Conservation (phyloP, 2,888 invertebrate genomes). For the Willowsia nigromaculata region DNA sequence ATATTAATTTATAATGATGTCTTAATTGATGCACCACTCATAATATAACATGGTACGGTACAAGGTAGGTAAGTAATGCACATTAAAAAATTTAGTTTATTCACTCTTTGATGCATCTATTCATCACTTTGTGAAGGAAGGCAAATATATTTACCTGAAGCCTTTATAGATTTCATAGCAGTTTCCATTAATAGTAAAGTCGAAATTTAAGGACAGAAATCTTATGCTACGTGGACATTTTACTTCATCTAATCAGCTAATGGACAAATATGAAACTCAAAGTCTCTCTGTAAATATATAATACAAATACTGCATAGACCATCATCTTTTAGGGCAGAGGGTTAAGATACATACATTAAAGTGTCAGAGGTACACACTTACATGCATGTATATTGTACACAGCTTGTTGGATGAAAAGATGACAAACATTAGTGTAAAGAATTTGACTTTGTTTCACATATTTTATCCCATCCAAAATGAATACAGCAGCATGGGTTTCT, state of each 20-base stretch:
- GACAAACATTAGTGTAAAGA: not conserved
- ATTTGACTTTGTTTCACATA: not conserved
- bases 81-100: no score
- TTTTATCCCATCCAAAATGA: no score
- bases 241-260: conserved; percentile 18
- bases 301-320: not conserved
- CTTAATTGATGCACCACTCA: not conserved
- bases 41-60: not conserved
- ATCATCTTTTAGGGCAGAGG: not conserved
- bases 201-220: not conserved
- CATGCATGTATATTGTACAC: no score
- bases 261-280: conserved; percentile 19
- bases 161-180: no score
- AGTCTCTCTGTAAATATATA: conserved; percentile 8
- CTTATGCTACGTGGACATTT: not conserved
- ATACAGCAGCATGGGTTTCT: no score
- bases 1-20: not conserved
- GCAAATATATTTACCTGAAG: no score
- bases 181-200: not conserved
- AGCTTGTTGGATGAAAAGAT: not conserved
- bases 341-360: not conserved
- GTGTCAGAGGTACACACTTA: no score
- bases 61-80: not conserved
- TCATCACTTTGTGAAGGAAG: no score
- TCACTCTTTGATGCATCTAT: not conserved